Evolutionary conservation across 2,797 vertebrate species (phyloP).

Genomic region (Triplophysa bombifrons): DNA sequence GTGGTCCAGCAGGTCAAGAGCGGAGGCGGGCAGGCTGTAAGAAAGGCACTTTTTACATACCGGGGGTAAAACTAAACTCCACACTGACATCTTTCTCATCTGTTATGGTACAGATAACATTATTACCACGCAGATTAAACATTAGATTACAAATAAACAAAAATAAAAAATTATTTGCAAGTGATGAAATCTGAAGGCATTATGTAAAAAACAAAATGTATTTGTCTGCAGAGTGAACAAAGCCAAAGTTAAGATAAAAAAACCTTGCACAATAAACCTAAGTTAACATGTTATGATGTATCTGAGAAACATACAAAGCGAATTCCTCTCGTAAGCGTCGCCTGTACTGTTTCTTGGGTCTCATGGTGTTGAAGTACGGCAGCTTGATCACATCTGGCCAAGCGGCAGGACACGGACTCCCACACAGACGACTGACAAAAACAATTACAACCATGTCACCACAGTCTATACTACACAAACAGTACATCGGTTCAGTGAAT

Average conservation of each 20-base stretch:
- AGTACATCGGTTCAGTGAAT: not conserved
- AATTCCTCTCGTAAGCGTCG: slow-evolving; percentile 94
- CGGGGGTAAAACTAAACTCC: not conserved
- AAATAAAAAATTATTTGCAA: too few relatives aligned
- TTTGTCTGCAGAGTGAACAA: too few relatives aligned
- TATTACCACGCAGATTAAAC: too few relatives aligned
- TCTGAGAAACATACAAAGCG: slow-evolving; percentile 83
- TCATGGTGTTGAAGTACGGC: slow-evolving; percentile 98
- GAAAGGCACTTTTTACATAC: too few relatives aligned
- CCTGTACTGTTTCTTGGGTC: slow-evolving; percentile 98
- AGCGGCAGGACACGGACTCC: slow-evolving; percentile 92
- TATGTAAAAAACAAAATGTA: too few relatives aligned
- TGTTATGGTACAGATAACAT: not conserved
- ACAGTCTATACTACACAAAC: not conserved
- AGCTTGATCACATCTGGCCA: slow-evolving; percentile 99
- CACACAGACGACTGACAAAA: slow-evolving; percentile 87
- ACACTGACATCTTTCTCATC: too few relatives aligned
- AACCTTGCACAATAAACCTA: too few relatives aligned
- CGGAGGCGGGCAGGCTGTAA: slow-evolving; percentile 61
- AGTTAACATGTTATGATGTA: too few relatives aligned
- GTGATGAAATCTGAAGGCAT: too few relatives aligned
- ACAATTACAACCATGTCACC: not conserved
- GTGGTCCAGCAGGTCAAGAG: slow-evolving; percentile 93
- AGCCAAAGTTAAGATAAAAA: too few relatives aligned
- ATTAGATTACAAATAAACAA: too few relatives aligned